These are phyloP conservation scores for Clarias gariepinus DNA, from an alignment of 2,113 vertebrate genomes.

Conservation along the genomic window DNA sequence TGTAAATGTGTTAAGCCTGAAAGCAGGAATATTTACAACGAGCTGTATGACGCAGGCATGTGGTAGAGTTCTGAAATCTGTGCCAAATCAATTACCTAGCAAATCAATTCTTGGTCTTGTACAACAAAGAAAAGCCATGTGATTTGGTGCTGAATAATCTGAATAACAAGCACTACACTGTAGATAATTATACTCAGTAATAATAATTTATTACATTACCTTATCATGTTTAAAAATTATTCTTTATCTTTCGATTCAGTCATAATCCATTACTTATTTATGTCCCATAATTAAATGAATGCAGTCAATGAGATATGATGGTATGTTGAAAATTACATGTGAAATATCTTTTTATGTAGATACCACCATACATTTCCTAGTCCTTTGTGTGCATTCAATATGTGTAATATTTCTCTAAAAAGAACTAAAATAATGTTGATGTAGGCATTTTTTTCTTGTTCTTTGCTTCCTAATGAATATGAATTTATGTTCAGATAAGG, in stretches of 20 bases:
- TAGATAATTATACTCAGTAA: not conserved
- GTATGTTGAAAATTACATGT: not conserved
- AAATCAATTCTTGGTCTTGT: not conserved
- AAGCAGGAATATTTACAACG: constrained; percentile 21
- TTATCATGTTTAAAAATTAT: not conserved
- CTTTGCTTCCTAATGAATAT: constrained; percentile 1
- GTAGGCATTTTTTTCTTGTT: not conserved
- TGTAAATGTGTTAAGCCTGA: constrained; percentile 42
- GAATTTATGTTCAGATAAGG: not conserved
- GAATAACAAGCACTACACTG: not conserved
- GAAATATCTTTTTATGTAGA: not conserved
- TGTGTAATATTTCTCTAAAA: not conserved
- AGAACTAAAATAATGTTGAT: not conserved
- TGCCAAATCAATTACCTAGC: not conserved
- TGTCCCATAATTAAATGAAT: not conserved
- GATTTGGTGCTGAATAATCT: not conserved
- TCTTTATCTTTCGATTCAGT: not conserved
- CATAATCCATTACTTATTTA: not conserved
- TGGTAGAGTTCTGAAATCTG: constrained; percentile 17
- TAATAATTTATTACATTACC: not conserved
- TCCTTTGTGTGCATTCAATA: not conserved
- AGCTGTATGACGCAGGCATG: constrained; percentile 42
- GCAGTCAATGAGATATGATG: not conserved
- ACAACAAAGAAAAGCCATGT: not conserved
- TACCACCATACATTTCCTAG: not conserved